Evolutionary conservation across 1,140 invertebrate genomes (phyloP), one percentile per base, ranked within the genome.

Genomic region (Polypedilum vanderplanki): DNA sequence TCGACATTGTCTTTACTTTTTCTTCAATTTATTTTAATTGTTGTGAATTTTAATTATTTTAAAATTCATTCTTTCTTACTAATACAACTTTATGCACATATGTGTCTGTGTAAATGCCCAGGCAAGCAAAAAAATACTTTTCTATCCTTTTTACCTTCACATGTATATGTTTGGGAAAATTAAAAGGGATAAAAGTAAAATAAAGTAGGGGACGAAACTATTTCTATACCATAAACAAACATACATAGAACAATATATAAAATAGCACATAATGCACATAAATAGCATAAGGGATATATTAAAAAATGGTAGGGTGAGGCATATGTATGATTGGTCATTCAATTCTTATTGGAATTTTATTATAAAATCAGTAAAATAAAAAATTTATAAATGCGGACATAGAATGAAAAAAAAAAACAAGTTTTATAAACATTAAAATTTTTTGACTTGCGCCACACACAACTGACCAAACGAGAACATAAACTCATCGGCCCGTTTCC

Each of bases 181-280:
- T 22, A 70, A 70, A n/a, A 70, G 65, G 17, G 65, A 70, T 22
- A 70, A 22, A 70, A 20, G 17, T n/a, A n/a, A n/a, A n/a, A 67
- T 7, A 18, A 20, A 8, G 20, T 70, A 70, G 65, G 65, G 65
- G 18, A 57, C 17, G n/a, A n/a, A n/a, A n/a, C n/a, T n/a, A n/a
- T n/a, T n/a, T 57, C n/a, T n/a, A 57, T 57, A n/a, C 46, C 46
- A 57, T 57, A 70, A 70, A 70, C 20, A 70, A 70, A 70, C 65
- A 70, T 70, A 70, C 65, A 70, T 9, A n/a, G 46, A 4, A 12
- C 41, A 9, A 4, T 46, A 57, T 12, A 15, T 57, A 57, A 15
- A 57, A 57, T 70, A 70, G 17, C 65, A 70, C 65, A 70, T 20
- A 57, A 57, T 57, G 46, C 46, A 57, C 46, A n/a, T 57, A 57